Evolutionary conservation across 1,140 invertebrate genomes (phyloP).

Genomic region (Diachasma alloeum): DNA sequence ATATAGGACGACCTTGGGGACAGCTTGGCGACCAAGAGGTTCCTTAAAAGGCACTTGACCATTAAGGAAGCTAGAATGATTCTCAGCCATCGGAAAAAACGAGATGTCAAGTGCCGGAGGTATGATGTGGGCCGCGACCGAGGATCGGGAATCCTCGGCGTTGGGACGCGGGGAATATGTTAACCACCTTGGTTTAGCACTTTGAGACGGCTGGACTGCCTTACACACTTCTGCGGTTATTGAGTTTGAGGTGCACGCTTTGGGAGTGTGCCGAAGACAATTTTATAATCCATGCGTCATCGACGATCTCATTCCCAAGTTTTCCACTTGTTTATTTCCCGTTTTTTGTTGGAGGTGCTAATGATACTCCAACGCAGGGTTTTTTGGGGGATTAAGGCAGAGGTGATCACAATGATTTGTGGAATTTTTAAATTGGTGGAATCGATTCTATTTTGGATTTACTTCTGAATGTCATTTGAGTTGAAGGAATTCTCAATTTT

Average conservation of each 20-base stretch:
- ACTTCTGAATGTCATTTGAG: too few species aligned
- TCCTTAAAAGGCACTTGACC: background rate
- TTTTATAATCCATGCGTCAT: background rate
- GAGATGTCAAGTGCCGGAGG: background rate
- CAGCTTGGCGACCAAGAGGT: background rate
- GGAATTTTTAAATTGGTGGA: too few species aligned
- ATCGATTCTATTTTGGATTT: too few species aligned
- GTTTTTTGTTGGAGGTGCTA: background rate
- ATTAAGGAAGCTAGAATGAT: background rate
- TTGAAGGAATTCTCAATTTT: too few species aligned
- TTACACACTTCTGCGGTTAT: background rate
- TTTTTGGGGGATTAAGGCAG: too few species aligned
- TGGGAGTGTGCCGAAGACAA: background rate
- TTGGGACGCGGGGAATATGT: background rate
- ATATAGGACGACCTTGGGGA: background rate
- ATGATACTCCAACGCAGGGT: too few species aligned
- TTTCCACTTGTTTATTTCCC: background rate
- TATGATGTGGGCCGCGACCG: background rate
- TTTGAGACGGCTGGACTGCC: background rate
- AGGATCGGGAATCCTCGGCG: background rate
- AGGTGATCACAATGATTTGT: too few species aligned
- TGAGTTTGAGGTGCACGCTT: background rate
- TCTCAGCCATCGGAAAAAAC: background rate
- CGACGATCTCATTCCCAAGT: background rate
- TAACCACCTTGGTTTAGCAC: background rate